These are phyloP conservation scores for Limnephilus auricula DNA, from an alignment of 2,888 invertebrate species.

Conservation along the genomic window DNA sequence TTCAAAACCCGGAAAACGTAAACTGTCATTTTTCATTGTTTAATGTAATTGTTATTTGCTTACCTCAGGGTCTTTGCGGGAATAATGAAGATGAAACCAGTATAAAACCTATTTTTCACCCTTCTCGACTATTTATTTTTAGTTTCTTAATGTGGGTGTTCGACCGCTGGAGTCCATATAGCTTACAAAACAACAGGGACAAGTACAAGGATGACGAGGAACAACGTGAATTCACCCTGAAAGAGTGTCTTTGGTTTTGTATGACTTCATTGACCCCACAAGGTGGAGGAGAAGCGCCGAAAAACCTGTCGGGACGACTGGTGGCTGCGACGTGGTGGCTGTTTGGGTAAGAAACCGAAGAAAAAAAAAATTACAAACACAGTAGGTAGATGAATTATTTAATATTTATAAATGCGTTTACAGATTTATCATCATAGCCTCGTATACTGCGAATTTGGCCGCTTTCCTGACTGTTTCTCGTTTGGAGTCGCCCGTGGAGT, in stretches of 20 bases:
- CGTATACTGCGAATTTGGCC: constrained; percentile 98
- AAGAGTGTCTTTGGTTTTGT: constrained; percentile 99
- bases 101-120: neutral
- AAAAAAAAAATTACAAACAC: neutral
- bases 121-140: neutral
- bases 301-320: constrained; percentile 95
- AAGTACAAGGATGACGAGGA: constrained; percentile 96
- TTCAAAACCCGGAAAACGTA: neutral
- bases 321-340: constrained; percentile 99
- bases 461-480: constrained; percentile 97
- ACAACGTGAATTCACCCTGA: constrained; percentile 94
- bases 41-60: too few relatives aligned
- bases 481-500: constrained; percentile 94
- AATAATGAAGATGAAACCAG: neutral
- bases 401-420: neutral
- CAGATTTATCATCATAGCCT: constrained; percentile 97
- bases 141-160: constrained; percentile 92
- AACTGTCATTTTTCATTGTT: too few relatives aligned
- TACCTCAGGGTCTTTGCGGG: too few relatives aligned
- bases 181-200: constrained; percentile 95
- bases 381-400: neutral
- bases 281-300: constrained; percentile 97
- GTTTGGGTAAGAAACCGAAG: constrained; percentile 82
- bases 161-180: constrained; percentile 98
- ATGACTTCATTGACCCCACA: constrained; percentile 98